Conservation (phyloP, 2,888 invertebrate genomes). For the Apotomis capreana region DNA sequence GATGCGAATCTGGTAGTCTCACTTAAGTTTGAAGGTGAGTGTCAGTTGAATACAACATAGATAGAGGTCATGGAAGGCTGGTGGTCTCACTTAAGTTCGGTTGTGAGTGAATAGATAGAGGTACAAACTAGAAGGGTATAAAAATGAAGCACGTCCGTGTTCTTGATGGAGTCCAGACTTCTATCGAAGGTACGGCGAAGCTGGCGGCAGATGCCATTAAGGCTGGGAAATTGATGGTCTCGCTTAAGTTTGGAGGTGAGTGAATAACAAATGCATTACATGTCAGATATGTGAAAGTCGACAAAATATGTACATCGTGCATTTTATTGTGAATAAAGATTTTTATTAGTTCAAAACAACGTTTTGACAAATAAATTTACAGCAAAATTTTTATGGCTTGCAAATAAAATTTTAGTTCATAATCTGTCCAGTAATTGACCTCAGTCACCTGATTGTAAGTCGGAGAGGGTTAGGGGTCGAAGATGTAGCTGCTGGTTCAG, state of each 20-base stretch:
- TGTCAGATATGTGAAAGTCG: no score
- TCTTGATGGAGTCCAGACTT: constrained; percentile 60
- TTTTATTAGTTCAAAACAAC: no score
- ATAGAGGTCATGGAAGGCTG: constrained; percentile 65
- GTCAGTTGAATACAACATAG: constrained; percentile 82
- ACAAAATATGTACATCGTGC: no score
- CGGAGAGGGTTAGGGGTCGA: no score
- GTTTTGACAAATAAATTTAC: no score
- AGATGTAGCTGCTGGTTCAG: no score
- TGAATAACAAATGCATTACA: no score
- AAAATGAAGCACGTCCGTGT: constrained; percentile 70
- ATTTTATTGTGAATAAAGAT: no score
- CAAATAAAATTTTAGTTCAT: no score
- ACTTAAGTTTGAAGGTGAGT: constrained; percentile 67
- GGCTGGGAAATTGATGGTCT: constrained; percentile 72
- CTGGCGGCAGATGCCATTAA: constrained; percentile 70
- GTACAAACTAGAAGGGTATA: constrained; percentile 74
- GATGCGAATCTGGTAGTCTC: constrained; percentile 72
- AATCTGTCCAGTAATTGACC: no score
- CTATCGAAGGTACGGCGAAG: constrained; percentile 69
- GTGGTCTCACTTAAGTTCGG: constrained; percentile 66
- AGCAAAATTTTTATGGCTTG: no score
- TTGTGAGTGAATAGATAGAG: constrained; percentile 69
- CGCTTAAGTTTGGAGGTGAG: constrained; percentile 35
- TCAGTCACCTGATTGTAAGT: no score